Conservation (phyloP, 2,113 vertebrate genomes). For the Anolis sagrei region DNA sequence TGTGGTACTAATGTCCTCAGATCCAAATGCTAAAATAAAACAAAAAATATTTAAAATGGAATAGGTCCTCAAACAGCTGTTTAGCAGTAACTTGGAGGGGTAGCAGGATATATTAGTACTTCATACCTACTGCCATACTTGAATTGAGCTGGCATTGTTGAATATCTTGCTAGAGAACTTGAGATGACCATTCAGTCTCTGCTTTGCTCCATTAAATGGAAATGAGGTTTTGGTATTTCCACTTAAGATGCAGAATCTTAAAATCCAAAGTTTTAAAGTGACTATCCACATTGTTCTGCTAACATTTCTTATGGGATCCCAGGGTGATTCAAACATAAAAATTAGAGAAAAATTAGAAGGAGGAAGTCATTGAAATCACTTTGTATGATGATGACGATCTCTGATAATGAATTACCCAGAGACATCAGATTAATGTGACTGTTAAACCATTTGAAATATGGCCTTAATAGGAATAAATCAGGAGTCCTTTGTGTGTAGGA, state of each 20-base stretch:
- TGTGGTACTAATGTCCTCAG: background rate
- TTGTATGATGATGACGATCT: conserved; percentile 40
- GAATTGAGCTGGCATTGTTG: background rate
- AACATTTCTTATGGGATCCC: conserved; percentile 24
- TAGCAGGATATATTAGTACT: background rate
- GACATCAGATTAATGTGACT: conserved; percentile 34
- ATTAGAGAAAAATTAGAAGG: conserved; percentile 34
- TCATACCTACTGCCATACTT: background rate
- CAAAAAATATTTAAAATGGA: too few species aligned
- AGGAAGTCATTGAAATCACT: conserved; percentile 49
- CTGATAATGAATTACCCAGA: conserved; percentile 47
- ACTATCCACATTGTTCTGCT: conserved; percentile 9
- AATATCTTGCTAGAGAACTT: background rate
- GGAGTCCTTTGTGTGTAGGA: conserved; percentile 48
- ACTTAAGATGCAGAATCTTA: background rate
- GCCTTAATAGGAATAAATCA: conserved; percentile 54
- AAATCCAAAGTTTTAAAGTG: background rate
- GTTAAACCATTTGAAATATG: conserved; percentile 48
- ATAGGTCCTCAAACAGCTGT: background rate
- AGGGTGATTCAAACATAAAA: conserved; percentile 30
- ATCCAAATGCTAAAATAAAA: too few species aligned
- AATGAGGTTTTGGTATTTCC: background rate
- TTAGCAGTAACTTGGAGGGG: background rate
- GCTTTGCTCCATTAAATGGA: background rate
- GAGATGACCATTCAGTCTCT: background rate